A percentile compares a stretch with the other conserved stretches of the same genome.
Evolutionary conservation across 2,797 vertebrate species (phyloP).

Genomic region (Darevskia nairensis): DNA sequence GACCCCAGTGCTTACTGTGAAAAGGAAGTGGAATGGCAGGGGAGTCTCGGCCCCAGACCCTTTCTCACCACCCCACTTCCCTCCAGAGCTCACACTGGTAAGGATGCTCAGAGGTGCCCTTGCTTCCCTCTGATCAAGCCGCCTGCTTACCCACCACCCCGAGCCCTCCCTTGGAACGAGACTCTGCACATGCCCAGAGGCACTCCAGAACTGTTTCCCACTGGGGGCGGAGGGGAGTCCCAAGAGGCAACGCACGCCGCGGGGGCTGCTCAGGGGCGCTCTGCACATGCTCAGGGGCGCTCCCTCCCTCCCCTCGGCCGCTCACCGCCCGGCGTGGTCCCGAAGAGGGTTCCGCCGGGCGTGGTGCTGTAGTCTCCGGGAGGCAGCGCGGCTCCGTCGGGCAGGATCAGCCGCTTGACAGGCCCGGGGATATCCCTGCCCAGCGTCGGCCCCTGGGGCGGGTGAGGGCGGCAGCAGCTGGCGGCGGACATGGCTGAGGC

Average conservation of each 20-base stretch:
- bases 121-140: too few relatives aligned
- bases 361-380: slow-evolving; percentile 86
- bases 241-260: too few relatives aligned
- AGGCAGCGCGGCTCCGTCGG: slow-evolving; percentile 83
- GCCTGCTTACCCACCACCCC: too few relatives aligned
- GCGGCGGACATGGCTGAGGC: slow-evolving; percentile 45
- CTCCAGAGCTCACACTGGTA: too few relatives aligned
- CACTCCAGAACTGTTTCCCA: neutral
- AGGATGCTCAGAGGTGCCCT: too few relatives aligned
- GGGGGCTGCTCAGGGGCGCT: neutral
- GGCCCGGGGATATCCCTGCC: slow-evolving; percentile 87
- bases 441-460: slow-evolving; percentile 74
- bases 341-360: slow-evolving; percentile 89
- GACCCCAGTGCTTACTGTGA: too few relatives aligned
- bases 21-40: too few relatives aligned
- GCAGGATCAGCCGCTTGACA: slow-evolving; percentile 75
- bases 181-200: neutral
- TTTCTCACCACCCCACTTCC: too few relatives aligned
- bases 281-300: neutral
- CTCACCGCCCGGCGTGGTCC: slow-evolving; percentile 88
- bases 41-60: too few relatives aligned
- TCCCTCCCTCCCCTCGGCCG: neutral
- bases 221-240: too few relatives aligned
- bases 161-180: too few relatives aligned
- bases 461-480: neutral